These are phyloP conservation scores for Thomomys bottae DNA, from an alignment of 2,113 vertebrate genomes.

Conservation along the genomic window DNA sequence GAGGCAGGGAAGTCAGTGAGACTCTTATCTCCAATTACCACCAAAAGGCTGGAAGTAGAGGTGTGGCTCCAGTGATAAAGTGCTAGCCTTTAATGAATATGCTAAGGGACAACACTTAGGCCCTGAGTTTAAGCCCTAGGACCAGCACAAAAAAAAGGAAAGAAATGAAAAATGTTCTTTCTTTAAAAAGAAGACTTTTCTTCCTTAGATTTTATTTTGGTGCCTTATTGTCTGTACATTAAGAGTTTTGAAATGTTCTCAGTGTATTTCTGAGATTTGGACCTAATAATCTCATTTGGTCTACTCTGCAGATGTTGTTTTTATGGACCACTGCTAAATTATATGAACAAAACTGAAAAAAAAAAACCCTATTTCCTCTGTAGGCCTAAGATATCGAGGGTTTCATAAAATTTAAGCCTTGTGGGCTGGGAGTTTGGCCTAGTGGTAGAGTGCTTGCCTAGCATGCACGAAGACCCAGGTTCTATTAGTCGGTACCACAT, in stretches of 20 bases:
- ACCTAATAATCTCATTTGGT: slow-evolving; percentile 74
- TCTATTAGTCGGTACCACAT: no score
- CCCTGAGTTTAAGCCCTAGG: no score
- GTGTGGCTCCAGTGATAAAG: no score
- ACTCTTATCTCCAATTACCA: no score
- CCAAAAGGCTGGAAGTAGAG: no score
- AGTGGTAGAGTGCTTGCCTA: no score
- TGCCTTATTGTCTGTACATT: slow-evolving; percentile 48
- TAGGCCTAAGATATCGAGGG: slow-evolving; percentile 37
- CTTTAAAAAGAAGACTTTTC: slow-evolving; percentile 9
- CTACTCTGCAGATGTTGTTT: slow-evolving; percentile 66
- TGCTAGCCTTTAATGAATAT: no score
- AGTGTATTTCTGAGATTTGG: slow-evolving; percentile 63
- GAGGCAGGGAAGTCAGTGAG: not conserved
- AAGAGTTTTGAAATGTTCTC: slow-evolving; percentile 66
- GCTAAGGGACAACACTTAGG: no score
- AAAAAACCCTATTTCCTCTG: slow-evolving; percentile 26
- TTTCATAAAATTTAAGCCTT: slow-evolving; percentile 60
- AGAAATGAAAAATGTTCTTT: not conserved
- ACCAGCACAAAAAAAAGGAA: not conserved
- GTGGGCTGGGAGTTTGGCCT: no score
- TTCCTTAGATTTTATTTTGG: slow-evolving; percentile 48
- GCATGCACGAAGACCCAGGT: no score
- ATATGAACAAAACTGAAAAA: slow-evolving; percentile 66
- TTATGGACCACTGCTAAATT: slow-evolving; percentile 41